Evolutionary conservation across 2,113 vertebrate species (phyloP).

Genomic region (Scartelaos histophorus): DNA sequence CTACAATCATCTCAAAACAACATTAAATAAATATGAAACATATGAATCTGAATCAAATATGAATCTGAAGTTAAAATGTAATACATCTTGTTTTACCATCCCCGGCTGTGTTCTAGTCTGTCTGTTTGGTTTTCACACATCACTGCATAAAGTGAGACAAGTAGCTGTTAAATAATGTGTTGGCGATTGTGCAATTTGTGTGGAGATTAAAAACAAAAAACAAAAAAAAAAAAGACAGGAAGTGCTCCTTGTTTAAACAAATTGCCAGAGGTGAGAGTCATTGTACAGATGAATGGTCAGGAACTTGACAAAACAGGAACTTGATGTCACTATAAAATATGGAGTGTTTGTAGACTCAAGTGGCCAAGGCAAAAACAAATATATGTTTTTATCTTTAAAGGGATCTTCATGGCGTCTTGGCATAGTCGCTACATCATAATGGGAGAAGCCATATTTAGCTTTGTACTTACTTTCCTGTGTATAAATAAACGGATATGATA

Average conservation of each 20-base stretch:
- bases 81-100: slow-evolving; percentile 29
- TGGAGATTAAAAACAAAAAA: slow-evolving; percentile 14
- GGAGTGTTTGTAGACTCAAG: background rate
- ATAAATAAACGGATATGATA: background rate
- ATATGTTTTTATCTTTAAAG: slow-evolving; percentile 5
- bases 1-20: slow-evolving; percentile 21
- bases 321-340: background rate
- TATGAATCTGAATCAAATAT: background rate
- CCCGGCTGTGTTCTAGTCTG: slow-evolving; percentile 9
- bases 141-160: slow-evolving; percentile 16
- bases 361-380: background rate
- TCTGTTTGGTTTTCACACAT: slow-evolving; percentile 45
- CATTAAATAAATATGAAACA: slow-evolving; percentile 37
- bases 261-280: background rate
- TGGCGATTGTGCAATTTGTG: background rate
- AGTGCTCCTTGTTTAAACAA: background rate
- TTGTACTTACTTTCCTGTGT: background rate
- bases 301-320: slow-evolving; percentile 11
- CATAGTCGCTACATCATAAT: background rate
- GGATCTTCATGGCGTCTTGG: background rate
- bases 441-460: slow-evolving; percentile 3
- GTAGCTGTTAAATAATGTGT: slow-evolving; percentile 20
- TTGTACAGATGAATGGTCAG: background rate
- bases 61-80: slow-evolving; percentile 43
- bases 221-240: background rate